A percentile compares a stretch with the other conserved stretches of the same genome.
phyloP scores from a whole-genome alignment of 2,797 vertebrate species.

The Chrosomus eos region DNA sequence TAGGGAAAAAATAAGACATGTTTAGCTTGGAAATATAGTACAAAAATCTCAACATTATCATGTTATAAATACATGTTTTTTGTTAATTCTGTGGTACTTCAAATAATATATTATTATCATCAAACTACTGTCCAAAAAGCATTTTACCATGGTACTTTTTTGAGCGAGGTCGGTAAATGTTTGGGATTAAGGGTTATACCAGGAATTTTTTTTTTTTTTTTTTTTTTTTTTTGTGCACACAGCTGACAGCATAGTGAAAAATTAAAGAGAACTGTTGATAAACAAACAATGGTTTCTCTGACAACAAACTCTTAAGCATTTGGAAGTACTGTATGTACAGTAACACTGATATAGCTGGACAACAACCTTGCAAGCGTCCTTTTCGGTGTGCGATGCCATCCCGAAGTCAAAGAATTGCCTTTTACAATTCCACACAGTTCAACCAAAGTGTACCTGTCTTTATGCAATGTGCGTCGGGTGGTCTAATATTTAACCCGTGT shows the following conservation, averaged over 20 bases:
- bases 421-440: background rate
- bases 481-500: constrained; percentile 15
- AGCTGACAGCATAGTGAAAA: background rate
- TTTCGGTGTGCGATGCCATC: background rate
- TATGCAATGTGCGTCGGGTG: constrained; percentile 7
- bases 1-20: background rate
- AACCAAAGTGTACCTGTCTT: background rate
- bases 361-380: background rate
- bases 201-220: background rate
- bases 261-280: background rate
- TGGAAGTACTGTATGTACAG: background rate
- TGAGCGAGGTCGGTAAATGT: background rate
- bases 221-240: too few species aligned
- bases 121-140: background rate
- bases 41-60: background rate
- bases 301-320: background rate
- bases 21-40: background rate
- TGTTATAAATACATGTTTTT: background rate
- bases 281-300: background rate
- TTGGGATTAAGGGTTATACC: background rate
- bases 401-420: background rate
- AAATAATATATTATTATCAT: background rate
- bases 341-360: background rate
- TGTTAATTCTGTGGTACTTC: background rate
- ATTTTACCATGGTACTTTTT: background rate